Evolutionary conservation across 2,113 vertebrate species (phyloP).

Genomic region (Chlorodrepanis virens): DNA sequence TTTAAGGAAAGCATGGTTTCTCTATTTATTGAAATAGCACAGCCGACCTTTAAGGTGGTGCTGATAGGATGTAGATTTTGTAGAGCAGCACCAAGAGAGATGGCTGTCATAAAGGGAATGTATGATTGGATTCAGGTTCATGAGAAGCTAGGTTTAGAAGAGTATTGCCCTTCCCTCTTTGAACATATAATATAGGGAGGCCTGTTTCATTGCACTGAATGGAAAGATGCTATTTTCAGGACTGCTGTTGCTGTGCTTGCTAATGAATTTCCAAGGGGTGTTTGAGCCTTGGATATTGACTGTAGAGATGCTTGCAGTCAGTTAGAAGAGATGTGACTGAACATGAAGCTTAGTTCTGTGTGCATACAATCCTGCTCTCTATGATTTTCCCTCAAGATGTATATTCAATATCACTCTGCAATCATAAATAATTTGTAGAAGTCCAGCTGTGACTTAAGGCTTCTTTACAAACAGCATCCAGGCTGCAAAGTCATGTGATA

Average conservation of each 20-base stretch:
- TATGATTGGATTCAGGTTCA: slow-evolving; percentile 54
- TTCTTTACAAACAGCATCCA: not conserved
- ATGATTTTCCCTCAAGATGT: not conserved
- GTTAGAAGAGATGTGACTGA: slow-evolving; percentile 29
- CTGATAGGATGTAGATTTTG: not conserved
- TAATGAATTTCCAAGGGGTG: slow-evolving; percentile 48
- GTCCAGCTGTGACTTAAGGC: not conserved
- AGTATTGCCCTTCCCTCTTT: slow-evolving; percentile 62
- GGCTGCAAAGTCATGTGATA: not conserved
- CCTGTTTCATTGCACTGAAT: slow-evolving; percentile 16
- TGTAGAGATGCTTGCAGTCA: slow-evolving; percentile 32
- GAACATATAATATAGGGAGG: not conserved
- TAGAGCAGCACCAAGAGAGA: not conserved
- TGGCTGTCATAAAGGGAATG: slow-evolving; percentile 24
- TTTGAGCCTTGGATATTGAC: slow-evolving; percentile 13
- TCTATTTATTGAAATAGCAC: slow-evolving; percentile 53
- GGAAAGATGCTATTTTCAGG: slow-evolving; percentile 39
- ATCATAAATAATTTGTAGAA: slow-evolving; percentile 29
- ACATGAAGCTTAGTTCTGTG: not conserved
- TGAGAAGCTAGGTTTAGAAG: slow-evolving; percentile 42
- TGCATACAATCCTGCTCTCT: not conserved
- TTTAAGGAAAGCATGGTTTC: slow-evolving; percentile 6
- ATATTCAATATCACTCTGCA: not conserved
- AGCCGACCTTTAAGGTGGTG: slow-evolving; percentile 11
- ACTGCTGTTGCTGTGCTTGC: not conserved